phyloP scores from a whole-genome alignment of 1,140 invertebrate species.

The Hermatobates lingyangjiaoensis region DNA sequence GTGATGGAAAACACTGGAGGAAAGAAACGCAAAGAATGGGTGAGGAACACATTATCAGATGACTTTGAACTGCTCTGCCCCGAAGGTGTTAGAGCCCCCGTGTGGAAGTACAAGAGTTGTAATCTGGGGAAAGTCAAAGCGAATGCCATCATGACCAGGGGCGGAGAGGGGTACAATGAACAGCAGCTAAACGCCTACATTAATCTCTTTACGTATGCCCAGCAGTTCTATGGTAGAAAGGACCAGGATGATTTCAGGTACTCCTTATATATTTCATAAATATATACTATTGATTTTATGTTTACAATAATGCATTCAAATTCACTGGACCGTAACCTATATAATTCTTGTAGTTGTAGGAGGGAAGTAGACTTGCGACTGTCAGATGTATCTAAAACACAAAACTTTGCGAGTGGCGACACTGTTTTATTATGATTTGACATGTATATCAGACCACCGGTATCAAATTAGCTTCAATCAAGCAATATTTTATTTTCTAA shows the following conservation, averaged over 20 bases:
- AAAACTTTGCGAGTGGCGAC: too few species aligned
- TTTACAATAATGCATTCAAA: too few species aligned
- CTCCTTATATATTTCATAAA: too few species aligned
- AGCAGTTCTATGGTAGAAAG: slow-evolving; percentile 74
- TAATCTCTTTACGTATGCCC: slow-evolving; percentile 75
- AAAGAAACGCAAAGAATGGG: slow-evolving; percentile 77
- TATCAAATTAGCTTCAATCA: too few species aligned
- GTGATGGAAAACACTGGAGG: slow-evolving; percentile 81
- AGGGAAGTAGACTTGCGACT: too few species aligned
- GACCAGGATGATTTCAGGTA: slow-evolving; percentile 66
- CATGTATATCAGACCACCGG: too few species aligned
- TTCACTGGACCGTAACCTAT: too few species aligned
- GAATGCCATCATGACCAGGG: slow-evolving; percentile 75
- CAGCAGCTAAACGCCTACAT: slow-evolving; percentile 65
- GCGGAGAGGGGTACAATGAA: slow-evolving; percentile 50
- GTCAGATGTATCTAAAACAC: too few species aligned
- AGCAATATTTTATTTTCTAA: too few species aligned
- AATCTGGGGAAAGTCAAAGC: slow-evolving; percentile 81
- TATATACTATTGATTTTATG: too few species aligned
- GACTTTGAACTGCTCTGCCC: slow-evolving; percentile 89
- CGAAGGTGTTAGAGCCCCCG: slow-evolving; percentile 58
- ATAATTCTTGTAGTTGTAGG: too few species aligned
- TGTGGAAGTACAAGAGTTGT: slow-evolving; percentile 62
- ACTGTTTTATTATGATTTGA: too few species aligned
- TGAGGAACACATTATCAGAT: slow-evolving; percentile 70